Evolutionary conservation across 2,888 invertebrate species (phyloP).

Genomic region (Apamea monoglypha): DNA sequence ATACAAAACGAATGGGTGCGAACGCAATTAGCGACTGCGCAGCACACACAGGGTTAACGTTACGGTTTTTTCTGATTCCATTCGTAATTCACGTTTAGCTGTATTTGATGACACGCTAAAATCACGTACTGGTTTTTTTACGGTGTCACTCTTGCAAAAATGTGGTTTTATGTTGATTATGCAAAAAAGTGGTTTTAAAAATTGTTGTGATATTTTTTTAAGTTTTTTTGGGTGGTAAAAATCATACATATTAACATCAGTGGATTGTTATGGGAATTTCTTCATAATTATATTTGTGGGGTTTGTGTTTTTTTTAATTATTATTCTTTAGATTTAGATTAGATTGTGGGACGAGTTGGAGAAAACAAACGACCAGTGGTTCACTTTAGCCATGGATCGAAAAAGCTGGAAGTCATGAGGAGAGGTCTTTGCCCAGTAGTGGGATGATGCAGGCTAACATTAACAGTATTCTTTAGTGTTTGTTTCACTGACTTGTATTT

Average conservation of each 20-base stretch:
- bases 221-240: background rate
- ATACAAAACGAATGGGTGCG: constrained; percentile 70
- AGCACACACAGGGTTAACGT: constrained; percentile 58
- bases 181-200: constrained; percentile 14
- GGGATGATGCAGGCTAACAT: no score
- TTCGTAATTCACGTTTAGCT: constrained; percentile 65
- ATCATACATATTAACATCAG: no score
- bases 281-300: background rate
- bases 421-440: no score
- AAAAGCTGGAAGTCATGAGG: no score
- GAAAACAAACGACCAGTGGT: no score
- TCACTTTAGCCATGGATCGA: no score
- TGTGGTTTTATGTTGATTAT: constrained; percentile 35
- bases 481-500: background rate
- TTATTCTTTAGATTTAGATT: no score
- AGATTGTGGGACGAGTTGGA: no score
- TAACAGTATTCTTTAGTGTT: no score
- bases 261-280: background rate
- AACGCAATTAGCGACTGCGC: constrained; percentile 71
- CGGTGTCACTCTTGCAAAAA: constrained; percentile 22
- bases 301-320: no score
- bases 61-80: constrained; percentile 62
- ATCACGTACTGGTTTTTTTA: constrained; percentile 44
- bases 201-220: background rate
- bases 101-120: constrained; percentile 62